Evolutionary conservation across 2,113 vertebrate species (phyloP), one percentile per base, ranked within the genome.

Genomic region (Puntigrus tetrazona): DNA sequence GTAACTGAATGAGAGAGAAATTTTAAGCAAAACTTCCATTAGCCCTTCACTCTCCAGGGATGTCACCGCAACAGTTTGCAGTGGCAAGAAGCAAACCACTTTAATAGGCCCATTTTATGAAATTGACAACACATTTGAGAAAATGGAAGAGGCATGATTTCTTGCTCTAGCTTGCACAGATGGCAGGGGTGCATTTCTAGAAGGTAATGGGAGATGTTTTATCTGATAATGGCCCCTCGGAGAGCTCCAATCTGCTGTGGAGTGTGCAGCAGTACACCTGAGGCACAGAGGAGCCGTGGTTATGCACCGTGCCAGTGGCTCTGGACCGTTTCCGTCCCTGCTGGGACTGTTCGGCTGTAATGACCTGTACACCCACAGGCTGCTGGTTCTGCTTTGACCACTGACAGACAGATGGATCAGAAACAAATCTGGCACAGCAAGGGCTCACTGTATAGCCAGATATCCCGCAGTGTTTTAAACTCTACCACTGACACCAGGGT

Each of bases 11-110:
- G 34, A 81, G 18, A 82, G 4, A 43, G 69, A 81, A 70, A 29
- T 52, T 78, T 72, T 87, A 70, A 85, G 75, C 45, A 87, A 85
- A 87, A 83, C 78, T 83, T 85, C 63, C 72, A 87, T 85, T 59
- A 69, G 27, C 18, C 55, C 10, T 31, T 78, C 27, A 27, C 50
- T 61, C 75, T 80, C 81, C 13, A 16, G 25, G 57, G 84, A 87
- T 79, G 73, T 41, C 13, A 16, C 36, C 27, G 6, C 63, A 67
- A 59, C 75, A 78, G 57, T 43, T 61, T 20, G 36, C 77, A 63
- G 16, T 79, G 55, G 55, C 34, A 65, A 65, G 27, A 47, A 47
- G 25, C 59, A 80, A 63, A 43, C 38, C 59, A 43, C 59, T 43
- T 47, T 45, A 31, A 65, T 18, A 20, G 25, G 16, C 7, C 41